phyloP scores from a whole-genome alignment of 2,797 vertebrate species.

The Toxotes lorentzi region DNA sequence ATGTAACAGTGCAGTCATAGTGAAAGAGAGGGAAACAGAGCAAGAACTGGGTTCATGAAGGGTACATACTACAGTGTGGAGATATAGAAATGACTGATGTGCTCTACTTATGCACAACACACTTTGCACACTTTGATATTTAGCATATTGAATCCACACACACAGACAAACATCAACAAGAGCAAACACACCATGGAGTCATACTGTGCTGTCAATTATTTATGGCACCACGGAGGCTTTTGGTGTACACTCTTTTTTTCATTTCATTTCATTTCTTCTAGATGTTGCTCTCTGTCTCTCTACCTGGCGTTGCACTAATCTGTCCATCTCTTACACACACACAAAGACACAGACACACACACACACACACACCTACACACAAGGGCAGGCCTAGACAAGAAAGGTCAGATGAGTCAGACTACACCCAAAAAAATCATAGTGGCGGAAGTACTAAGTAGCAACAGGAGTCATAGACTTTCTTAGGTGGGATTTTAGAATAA shows the following conservation, averaged over 20 bases:
- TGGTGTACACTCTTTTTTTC: conserved; percentile 31
- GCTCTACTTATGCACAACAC: conserved; percentile 33
- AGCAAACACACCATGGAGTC: conserved; percentile 42
- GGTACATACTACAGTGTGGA: conserved; percentile 55
- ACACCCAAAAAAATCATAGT: conserved; percentile 36
- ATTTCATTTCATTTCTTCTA: conserved; percentile 33
- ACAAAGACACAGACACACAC: conserved; percentile 28
- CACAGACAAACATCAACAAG: conserved; percentile 25
- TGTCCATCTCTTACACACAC: conserved; percentile 16
- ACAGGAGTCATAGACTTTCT: conserved; percentile 16
- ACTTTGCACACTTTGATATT: conserved; percentile 49
- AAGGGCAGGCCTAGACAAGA: conserved; percentile 50
- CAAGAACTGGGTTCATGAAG: conserved; percentile 53
- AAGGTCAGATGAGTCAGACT: conserved; percentile 74
- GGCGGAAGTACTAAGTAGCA: conserved; percentile 23
- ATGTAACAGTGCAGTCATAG: conserved; percentile 60
- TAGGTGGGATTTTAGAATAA: conserved; percentile 26
- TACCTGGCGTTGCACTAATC: conserved; percentile 49
- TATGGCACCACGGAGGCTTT: conserved; percentile 45
- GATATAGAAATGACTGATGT: conserved; percentile 73
- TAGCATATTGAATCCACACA: conserved; percentile 37
- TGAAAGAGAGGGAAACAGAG: conserved; percentile 61
- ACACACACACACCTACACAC: conserved; percentile 10
- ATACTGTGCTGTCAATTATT: conserved; percentile 55
- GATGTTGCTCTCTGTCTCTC: conserved; percentile 37